A percentile compares a stretch with the other conserved stretches of the same genome.
These are phyloP conservation scores for Microctonus aethiopoides DNA, from an alignment of 2,888 invertebrate species.

Conservation along the genomic window DNA sequence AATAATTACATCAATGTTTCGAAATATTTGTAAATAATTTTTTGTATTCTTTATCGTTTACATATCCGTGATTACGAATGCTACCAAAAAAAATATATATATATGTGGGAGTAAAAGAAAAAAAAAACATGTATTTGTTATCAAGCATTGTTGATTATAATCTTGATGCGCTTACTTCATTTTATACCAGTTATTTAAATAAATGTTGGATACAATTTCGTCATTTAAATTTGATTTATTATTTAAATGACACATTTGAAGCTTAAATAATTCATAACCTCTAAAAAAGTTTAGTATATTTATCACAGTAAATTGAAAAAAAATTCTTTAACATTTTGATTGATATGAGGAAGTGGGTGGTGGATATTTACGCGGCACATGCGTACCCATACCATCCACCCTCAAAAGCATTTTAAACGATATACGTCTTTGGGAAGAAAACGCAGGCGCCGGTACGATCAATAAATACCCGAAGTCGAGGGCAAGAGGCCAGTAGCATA, in stretches of 20 bases:
- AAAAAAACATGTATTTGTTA: slow-evolving; percentile 6
- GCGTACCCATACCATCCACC: slow-evolving; percentile 31
- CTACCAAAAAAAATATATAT: neutral
- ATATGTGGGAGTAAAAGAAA: neutral
- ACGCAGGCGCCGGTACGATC: slow-evolving; percentile 64
- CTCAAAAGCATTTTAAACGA: slow-evolving; percentile 30
- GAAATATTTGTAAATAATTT: neutral
- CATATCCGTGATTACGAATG: slow-evolving; percentile 5
- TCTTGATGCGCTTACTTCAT: slow-evolving; percentile 38
- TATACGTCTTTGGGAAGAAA: slow-evolving; percentile 37
- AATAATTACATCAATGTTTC: neutral
- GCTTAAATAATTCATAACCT: too few relatives aligned
- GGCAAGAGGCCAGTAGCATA: slow-evolving; percentile 63
- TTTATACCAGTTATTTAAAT: slow-evolving; percentile 53
- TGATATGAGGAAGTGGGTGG: slow-evolving; percentile 19
- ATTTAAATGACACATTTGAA: neutral
- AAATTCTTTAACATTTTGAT: neutral
- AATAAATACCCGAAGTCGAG: slow-evolving; percentile 62
- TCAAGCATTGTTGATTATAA: slow-evolving; percentile 8
- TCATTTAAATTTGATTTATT: neutral
- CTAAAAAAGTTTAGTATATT: too few relatives aligned
- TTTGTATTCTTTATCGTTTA: slow-evolving; percentile 3
- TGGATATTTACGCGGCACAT: slow-evolving; percentile 39
- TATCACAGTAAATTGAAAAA: too few relatives aligned
- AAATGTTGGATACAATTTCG: slow-evolving; percentile 52